Conservation (phyloP, 1,140 invertebrate genomes). For the Micrasema longulum region DNA sequence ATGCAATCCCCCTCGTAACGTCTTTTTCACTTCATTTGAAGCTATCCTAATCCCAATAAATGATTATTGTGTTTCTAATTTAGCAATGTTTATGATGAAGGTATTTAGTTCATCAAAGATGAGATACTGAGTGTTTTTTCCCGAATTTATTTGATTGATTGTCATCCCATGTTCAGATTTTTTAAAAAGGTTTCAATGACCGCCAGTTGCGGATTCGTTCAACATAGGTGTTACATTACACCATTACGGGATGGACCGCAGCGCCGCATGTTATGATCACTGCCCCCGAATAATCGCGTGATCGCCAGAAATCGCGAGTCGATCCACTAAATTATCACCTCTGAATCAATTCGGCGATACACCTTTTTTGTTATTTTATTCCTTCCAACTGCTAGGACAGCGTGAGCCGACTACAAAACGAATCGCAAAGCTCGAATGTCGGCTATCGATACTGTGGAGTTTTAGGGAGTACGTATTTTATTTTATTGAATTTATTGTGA, state of each 20-base stretch:
- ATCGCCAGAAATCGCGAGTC: constrained; percentile 43
- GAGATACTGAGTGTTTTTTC: too few relatives aligned
- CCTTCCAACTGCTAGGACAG: constrained; percentile 3
- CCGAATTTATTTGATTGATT: too few relatives aligned
- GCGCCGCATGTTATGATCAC: constrained; percentile 24
- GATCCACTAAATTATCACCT: constrained; percentile 51
- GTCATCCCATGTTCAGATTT: too few relatives aligned
- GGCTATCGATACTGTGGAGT: background rate
- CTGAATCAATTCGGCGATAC: constrained; percentile 44
- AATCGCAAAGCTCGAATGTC: too few relatives aligned
- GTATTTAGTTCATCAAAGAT: too few relatives aligned
- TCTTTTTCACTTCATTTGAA: too few relatives aligned
- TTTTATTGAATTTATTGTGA: too few relatives aligned
- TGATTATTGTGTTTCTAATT: too few relatives aligned
- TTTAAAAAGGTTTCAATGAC: background rate
- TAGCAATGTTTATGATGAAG: too few relatives aligned
- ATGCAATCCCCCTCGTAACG: too few relatives aligned
- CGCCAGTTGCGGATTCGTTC: background rate
- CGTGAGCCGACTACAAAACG: background rate
- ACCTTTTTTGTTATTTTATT: constrained; percentile 24
- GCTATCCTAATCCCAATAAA: too few relatives aligned
- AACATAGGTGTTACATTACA: constrained; percentile 19
- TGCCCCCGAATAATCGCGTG: constrained; percentile 45
- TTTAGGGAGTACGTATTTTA: too few relatives aligned
- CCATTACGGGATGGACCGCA: constrained; percentile 6